Percentiles rank a stretch among this genome's conserved stretches.
phyloP scores from a whole-genome alignment of 2,797 vertebrate genomes.

The Orientallactaga sibirica region DNA sequence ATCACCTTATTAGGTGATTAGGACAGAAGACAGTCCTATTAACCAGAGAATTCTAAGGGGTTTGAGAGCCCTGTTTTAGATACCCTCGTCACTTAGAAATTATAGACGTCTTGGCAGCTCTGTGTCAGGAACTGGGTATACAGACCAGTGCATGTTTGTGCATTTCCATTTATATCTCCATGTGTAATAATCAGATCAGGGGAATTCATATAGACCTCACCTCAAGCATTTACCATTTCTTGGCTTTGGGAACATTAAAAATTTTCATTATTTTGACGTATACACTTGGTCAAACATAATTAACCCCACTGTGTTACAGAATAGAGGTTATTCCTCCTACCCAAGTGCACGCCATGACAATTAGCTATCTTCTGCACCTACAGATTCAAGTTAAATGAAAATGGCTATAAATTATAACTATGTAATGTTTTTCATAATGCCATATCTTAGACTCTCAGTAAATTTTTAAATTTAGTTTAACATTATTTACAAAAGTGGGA shows the following conservation, averaged over 20 bases:
- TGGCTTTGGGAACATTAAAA: background rate
- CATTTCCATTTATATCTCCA: too few species aligned
- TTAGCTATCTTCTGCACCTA: too few species aligned
- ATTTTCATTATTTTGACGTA: background rate
- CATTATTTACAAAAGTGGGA: conserved; percentile 41
- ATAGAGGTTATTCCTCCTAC: background rate
- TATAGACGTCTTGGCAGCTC: too few species aligned
- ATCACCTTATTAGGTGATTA: too few species aligned
- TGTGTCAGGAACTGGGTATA: too few species aligned
- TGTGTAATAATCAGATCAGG: background rate
- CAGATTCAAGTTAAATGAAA: background rate
- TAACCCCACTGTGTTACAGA: background rate
- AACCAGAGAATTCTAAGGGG: too few species aligned
- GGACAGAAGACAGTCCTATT: too few species aligned
- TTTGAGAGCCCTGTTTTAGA: too few species aligned
- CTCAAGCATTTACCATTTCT: background rate
- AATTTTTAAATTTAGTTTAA: conserved; percentile 24
- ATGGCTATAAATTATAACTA: background rate
- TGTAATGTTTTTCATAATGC: conserved; percentile 31
- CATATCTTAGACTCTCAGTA: background rate
- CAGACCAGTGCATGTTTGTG: background rate
- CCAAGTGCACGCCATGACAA: too few species aligned
- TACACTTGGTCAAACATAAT: background rate
- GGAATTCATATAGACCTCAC: background rate
- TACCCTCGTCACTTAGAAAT: too few species aligned